phyloP scores from a whole-genome alignment of 2,113 vertebrate genomes.

The Xiphias gladius region DNA sequence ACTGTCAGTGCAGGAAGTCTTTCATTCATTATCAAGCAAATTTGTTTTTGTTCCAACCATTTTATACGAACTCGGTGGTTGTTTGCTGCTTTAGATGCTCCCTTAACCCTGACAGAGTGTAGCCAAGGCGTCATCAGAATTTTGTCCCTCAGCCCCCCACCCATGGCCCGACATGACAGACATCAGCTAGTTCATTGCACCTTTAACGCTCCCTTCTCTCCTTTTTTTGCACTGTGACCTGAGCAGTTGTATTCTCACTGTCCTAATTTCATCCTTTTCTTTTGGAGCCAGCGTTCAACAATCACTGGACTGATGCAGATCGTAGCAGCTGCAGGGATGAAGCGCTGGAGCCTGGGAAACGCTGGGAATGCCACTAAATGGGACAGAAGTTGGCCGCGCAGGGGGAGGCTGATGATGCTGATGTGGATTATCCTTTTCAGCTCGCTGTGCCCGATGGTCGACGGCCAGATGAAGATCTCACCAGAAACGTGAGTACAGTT shows the following conservation, averaged over 20 bases:
- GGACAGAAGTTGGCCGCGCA: conserved; percentile 51
- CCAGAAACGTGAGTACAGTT: conserved; percentile 90
- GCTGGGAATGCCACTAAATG: conserved; percentile 55
- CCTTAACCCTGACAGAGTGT: not conserved
- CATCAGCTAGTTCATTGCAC: not conserved
- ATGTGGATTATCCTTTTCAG: conserved; percentile 84
- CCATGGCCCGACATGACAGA: not conserved
- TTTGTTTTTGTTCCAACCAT: not conserved
- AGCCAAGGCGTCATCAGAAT: too few relatives aligned
- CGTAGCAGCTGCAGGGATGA: conserved; percentile 70
- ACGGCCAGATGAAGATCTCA: conserved; percentile 88
- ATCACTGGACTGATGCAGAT: conserved; percentile 51
- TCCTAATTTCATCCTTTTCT: conserved; percentile 43
- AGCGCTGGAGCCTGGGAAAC: conserved; percentile 40
- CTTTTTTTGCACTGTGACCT: conserved; percentile 25
- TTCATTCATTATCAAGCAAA: not conserved
- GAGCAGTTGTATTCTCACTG: conserved; percentile 29
- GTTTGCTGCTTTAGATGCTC: not conserved
- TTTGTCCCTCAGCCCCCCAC: not conserved
- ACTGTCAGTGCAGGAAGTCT: not conserved
- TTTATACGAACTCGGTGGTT: not conserved
- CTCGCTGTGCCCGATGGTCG: conserved; percentile 72
- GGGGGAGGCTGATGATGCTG: conserved; percentile 72
- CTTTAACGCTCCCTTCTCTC: not conserved
- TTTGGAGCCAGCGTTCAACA: conserved; percentile 40